These are phyloP conservation scores for Chorisops tibialis DNA, from an alignment of 2,888 invertebrate genomes.

Conservation along the genomic window DNA sequence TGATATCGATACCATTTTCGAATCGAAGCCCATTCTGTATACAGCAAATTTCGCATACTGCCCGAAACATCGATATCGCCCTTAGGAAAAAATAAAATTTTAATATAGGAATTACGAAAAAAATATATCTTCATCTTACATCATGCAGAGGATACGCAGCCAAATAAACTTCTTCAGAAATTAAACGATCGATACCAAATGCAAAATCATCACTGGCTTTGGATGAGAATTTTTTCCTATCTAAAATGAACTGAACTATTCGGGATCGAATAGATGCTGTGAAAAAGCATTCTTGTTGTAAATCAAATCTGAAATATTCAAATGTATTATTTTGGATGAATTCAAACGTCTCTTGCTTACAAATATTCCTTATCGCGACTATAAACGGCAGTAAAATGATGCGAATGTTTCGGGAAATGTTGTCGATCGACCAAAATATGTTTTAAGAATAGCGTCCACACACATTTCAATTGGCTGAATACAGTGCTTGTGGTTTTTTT, in stretches of 20 bases:
- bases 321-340: slow-evolving; percentile 1
- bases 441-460: slow-evolving; percentile 41
- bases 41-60: slow-evolving; percentile 70
- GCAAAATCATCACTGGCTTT: slow-evolving; percentile 66
- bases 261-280: slow-evolving; percentile 79
- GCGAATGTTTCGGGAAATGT: slow-evolving; percentile 72
- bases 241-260: slow-evolving; percentile 88
- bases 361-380: slow-evolving; percentile 89
- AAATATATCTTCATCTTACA: slow-evolving; percentile 55
- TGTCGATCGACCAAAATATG: slow-evolving; percentile 61
- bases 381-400: slow-evolving; percentile 83
- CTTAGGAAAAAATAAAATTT: slow-evolving; percentile 50
- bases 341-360: slow-evolving; percentile 57
- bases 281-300: slow-evolving; percentile 78
- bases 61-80: slow-evolving; percentile 68
- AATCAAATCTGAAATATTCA: slow-evolving; percentile 70
- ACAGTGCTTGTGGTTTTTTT: slow-evolving; percentile 54
- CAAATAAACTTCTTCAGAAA: slow-evolving; percentile 68
- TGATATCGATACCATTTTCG: slow-evolving; percentile 78
- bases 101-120: background rate
- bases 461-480: slow-evolving; percentile 44
- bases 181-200: slow-evolving; percentile 75
- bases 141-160: slow-evolving; percentile 88
- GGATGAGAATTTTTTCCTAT: slow-evolving; percentile 77
- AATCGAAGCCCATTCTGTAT: slow-evolving; percentile 79